Conservation (phyloP, 1,140 invertebrate species). For the Zaprionus camerounensis region DNA sequence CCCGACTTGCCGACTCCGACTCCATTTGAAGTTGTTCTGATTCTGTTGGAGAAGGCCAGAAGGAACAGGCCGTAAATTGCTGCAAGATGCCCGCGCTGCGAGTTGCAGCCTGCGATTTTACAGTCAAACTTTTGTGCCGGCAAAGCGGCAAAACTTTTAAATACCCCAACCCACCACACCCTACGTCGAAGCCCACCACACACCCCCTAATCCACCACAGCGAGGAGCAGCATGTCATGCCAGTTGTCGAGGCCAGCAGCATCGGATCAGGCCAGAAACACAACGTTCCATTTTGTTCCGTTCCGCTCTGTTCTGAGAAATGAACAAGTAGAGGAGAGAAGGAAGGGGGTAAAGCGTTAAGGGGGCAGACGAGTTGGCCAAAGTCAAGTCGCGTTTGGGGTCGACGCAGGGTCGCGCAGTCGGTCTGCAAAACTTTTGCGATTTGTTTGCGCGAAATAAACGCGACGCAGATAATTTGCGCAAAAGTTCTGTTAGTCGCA, state of each 20-base stretch:
- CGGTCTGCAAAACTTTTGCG: conserved; percentile 74
- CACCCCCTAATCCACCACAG: neutral
- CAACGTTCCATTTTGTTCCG: conserved; percentile 15
- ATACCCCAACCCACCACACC: conserved; percentile 30
- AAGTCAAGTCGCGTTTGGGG: conserved; percentile 40
- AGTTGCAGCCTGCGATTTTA: conserved; percentile 43
- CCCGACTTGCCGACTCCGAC: conserved; percentile 27
- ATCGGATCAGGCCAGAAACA: conserved; percentile 22
- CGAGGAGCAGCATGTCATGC: conserved; percentile 24
- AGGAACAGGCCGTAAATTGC: conserved; percentile 72
- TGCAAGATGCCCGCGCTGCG: conserved; percentile 69
- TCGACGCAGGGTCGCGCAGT: conserved; percentile 46
- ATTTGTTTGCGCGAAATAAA: conserved; percentile 82
- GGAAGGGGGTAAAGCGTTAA: neutral
- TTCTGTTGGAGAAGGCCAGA: conserved; percentile 21
- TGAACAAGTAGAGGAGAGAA: neutral
- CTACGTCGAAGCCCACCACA: neutral
- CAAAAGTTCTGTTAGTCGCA: conserved; percentile 56
- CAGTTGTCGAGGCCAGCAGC: conserved; percentile 27
- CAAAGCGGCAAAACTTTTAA: conserved; percentile 53
- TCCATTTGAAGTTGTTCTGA: conserved; percentile 55
- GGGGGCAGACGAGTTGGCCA: neutral
- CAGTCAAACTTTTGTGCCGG: conserved; percentile 69
- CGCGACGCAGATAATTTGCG: conserved; percentile 81
- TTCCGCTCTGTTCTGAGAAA: neutral